phyloP scores from a whole-genome alignment of 1,140 invertebrate species.

The Temnothorax nylanderi region DNA sequence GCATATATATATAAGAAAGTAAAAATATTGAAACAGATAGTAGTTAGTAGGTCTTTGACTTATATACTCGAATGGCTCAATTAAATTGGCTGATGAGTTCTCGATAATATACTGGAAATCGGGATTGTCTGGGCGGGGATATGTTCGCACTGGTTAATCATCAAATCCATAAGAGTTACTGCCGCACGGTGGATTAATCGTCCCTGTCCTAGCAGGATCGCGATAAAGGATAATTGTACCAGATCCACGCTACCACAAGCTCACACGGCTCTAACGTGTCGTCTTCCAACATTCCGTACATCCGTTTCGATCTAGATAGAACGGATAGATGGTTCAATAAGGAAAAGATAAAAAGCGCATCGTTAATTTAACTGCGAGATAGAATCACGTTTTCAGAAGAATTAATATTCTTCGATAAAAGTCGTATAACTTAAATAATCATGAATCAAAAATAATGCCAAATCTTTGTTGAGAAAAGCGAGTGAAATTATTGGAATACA shows the following conservation, averaged over 20 bases:
- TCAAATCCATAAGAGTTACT: slow-evolving; percentile 49
- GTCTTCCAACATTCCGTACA: neutral
- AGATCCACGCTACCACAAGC: neutral
- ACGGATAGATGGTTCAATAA: neutral
- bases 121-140: neutral
- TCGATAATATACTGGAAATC: slow-evolving; percentile 39
- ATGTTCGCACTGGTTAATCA: slow-evolving; percentile 55
- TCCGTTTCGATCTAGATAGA: slow-evolving; percentile 20
- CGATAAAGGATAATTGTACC: slow-evolving; percentile 40
- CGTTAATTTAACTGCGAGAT: neutral
- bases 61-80: slow-evolving; percentile 18
- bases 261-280: slow-evolving; percentile 20
- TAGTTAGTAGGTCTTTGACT: neutral
- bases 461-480: neutral
- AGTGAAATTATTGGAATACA: neutral
- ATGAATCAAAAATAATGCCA: neutral
- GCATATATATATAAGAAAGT: neutral
- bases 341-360: neutral
- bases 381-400: neutral
- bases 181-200: slow-evolving; percentile 62
- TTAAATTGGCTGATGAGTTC: slow-evolving; percentile 5
- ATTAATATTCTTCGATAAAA: neutral
- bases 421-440: neutral
- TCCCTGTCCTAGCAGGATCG: slow-evolving; percentile 3
- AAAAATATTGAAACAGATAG: slow-evolving; percentile 15